Evolutionary conservation across 2,113 vertebrate species (phyloP), one percentile per base, ranked within the genome.

Genomic region (Pimephales promelas): DNA sequence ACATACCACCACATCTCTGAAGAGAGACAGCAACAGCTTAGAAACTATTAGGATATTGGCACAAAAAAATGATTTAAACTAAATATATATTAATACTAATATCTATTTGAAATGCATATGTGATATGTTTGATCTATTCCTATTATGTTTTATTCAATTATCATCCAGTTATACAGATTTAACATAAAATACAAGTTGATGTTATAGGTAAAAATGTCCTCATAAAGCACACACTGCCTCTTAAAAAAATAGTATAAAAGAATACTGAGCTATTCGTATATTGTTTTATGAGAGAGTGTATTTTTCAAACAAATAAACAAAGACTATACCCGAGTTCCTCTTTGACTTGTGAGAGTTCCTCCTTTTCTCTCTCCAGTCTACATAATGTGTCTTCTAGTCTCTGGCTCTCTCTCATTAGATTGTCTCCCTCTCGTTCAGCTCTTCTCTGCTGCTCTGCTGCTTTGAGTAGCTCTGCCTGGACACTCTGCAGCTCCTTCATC

Each of bases 291-390:
- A 26, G 3, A 26, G 43, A 73, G 18, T 45, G 10, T 22, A 2
- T 71, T 71, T 49, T 45, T 24, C 5, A 52, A 14, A 62, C 54
- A 36, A 22, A 78, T 31, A 43, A 45, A 84, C 52, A 84, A 31
- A 73, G 26, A 34, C 22, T 62, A 22, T 91, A 97, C 96, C 95
- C 93, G 85, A 94, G 91, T 47, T 94, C 93, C 87, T 92, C 86
- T 5, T 95, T 87, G 85, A 95, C 93, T 57, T 92, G 91, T 16
- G 90, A 36, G 43, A 95, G 88, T 59, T 90, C 88, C 24, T 91
- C 86, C 43, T 75, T 87, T 66, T 94, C 93, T 62, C 83, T 91
- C 83, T 92, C 91, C 81, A 86, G 22, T 5, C 86, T 86, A 40
- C 87, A 91, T 81, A 93, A 83, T 78, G 82, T 90, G 49, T 93